Evolutionary conservation across 2,888 invertebrate species (phyloP).

Genomic region (Trissonchulus sp.): DNA sequence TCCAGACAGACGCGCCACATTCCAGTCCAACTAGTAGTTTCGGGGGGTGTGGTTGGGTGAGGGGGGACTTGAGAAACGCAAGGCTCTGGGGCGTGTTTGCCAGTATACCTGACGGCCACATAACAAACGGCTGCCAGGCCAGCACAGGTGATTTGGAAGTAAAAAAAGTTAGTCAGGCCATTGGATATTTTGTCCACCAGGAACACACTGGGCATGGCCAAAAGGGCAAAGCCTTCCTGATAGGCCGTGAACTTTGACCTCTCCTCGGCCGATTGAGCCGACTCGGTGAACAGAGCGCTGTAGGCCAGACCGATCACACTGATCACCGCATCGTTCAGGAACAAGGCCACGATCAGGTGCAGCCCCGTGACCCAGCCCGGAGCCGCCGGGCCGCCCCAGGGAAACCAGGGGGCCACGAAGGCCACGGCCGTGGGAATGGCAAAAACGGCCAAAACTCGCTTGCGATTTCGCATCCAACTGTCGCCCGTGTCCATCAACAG

Average conservation of each 20-base stretch:
- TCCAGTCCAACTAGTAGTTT: not conserved
- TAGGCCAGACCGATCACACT: conserved; percentile 53
- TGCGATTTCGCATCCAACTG: conserved; percentile 51
- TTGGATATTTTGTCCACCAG: conserved; percentile 47
- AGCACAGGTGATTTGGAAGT: conserved; percentile 49
- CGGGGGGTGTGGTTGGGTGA: no score
- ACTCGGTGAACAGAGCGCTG: conserved; percentile 53
- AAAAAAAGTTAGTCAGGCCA: conserved; percentile 47
- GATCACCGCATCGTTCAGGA: conserved; percentile 56
- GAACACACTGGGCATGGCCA: conserved; percentile 14
- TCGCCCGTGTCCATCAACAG: conserved; percentile 51
- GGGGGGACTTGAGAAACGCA: no score
- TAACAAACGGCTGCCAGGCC: conserved; percentile 46
- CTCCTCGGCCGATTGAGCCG: conserved; percentile 47
- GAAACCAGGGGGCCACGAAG: conserved; percentile 54
- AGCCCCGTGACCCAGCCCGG: conserved; percentile 52
- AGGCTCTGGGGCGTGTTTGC: not conserved
- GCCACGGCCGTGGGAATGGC: conserved; percentile 53
- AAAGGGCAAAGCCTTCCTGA: conserved; percentile 32
- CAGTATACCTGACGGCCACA: conserved; percentile 20
- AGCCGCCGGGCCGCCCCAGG: conserved; percentile 48
- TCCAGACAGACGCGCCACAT: not conserved
- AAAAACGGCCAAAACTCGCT: conserved; percentile 53
- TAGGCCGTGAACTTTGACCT: conserved; percentile 52
- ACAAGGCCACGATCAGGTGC: conserved; percentile 54